These are phyloP conservation scores for Tenodera sinensis DNA, from an alignment of 2,888 invertebrate species.

Conservation along the genomic window DNA sequence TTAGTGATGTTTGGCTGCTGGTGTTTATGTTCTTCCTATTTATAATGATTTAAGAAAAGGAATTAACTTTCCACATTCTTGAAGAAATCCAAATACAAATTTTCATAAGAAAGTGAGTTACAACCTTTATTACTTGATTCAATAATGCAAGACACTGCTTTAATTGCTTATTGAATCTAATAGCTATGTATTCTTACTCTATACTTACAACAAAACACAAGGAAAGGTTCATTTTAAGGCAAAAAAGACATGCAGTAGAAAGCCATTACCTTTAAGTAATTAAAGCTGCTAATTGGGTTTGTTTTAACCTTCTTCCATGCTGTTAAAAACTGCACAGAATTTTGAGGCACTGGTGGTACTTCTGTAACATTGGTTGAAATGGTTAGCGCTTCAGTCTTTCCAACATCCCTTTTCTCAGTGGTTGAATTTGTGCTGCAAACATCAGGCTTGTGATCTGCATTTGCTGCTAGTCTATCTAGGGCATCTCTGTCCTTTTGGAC, in stretches of 20 bases:
- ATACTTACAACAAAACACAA: constrained; percentile 34
- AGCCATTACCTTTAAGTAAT: constrained; percentile 55
- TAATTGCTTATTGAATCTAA: too few relatives aligned
- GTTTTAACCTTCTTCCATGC: constrained; percentile 59
- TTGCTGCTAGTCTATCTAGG: neutral
- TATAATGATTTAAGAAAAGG: too few relatives aligned
- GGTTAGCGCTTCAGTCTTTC: neutral
- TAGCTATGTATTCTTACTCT: neutral
- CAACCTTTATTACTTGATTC: too few relatives aligned
- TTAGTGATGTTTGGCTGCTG: too few relatives aligned
- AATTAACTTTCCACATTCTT: too few relatives aligned
- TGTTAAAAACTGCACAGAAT: constrained; percentile 62
- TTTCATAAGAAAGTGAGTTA: too few relatives aligned
- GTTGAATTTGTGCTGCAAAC: neutral
- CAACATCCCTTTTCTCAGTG: neutral
- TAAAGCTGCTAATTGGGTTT: constrained; percentile 49
- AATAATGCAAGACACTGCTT: too few relatives aligned
- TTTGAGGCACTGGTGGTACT: constrained; percentile 52
- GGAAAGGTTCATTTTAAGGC: neutral
- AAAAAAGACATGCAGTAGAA: neutral
- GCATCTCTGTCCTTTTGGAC: neutral
- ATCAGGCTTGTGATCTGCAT: neutral
- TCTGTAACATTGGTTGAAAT: neutral
- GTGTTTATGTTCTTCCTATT: too few relatives aligned
- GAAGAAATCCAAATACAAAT: too few relatives aligned